Evolutionary conservation across 2,888 invertebrate genomes (phyloP).

Genomic region (Drosophila falleni): DNA sequence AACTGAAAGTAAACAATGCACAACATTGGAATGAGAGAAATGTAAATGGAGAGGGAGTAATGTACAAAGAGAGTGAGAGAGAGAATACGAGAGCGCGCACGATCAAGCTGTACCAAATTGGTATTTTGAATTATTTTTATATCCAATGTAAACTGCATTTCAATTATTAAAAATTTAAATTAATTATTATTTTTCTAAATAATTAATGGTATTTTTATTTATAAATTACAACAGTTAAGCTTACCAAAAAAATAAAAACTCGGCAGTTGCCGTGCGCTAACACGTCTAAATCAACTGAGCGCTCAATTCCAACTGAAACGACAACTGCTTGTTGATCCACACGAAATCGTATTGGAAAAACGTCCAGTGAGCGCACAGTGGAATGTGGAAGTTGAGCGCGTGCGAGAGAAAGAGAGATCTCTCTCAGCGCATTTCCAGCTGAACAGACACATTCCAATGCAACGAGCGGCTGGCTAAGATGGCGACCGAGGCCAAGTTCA

Average conservation of each 20-base stretch:
- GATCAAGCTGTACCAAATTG: background rate
- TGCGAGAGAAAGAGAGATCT: background rate
- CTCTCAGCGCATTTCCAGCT: conserved; percentile 37
- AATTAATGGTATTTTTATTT: background rate
- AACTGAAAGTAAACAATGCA: conserved; percentile 42
- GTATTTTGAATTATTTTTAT: background rate
- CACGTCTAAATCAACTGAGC: conserved; percentile 74
- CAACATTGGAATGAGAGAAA: conserved; percentile 17
- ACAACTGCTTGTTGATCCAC: conserved; percentile 43
- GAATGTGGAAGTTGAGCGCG: conserved; percentile 30
- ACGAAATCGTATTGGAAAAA: conserved; percentile 59
- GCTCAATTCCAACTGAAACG: conserved; percentile 73
- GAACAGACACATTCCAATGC: conserved; percentile 45
- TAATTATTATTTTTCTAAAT: background rate
- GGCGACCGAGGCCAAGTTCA: conserved; percentile 84
- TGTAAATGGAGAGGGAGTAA: conserved; percentile 6
- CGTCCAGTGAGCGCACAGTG: background rate
- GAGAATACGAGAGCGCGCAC: background rate
- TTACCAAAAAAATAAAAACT: conserved; percentile 3
- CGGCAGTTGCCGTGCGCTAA: conserved; percentile 45
- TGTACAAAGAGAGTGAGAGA: background rate
- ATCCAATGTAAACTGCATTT: background rate
- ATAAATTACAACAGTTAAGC: background rate
- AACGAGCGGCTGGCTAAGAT: conserved; percentile 79
- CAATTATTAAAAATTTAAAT: background rate